These are phyloP conservation scores for Myotis findleyi DNA, from an alignment of 2,797 vertebrate species.

Conservation along the genomic window DNA sequence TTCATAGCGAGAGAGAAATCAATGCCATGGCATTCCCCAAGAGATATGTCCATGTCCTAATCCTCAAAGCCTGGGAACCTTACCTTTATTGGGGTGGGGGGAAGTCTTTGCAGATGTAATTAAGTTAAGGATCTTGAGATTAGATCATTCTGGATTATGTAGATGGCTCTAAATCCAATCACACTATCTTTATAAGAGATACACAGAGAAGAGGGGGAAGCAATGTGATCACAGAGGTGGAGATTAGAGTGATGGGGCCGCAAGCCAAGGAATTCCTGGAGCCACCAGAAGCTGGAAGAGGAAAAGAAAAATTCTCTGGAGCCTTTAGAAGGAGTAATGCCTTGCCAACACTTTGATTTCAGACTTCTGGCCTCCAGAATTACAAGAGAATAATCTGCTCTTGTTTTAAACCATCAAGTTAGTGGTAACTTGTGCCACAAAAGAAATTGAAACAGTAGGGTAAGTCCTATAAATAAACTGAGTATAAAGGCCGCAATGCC, in stretches of 20 bases:
- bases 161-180: not conserved
- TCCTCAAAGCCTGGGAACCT: not conserved
- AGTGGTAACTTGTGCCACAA: not conserved
- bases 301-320: not conserved
- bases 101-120: not conserved
- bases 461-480: not conserved
- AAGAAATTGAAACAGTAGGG: not conserved
- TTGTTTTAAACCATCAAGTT: not conserved
- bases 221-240: not conserved
- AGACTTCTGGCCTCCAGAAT: not conserved
- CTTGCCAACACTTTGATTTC: not conserved
- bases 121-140: not conserved
- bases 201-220: not conserved
- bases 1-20: not conserved
- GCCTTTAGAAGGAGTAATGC: accelerated
- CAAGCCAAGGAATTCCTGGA: not conserved
- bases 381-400: not conserved
- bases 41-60: not conserved
- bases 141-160: not conserved
- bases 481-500: not conserved
- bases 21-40: not conserved
- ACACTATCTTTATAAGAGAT: not conserved
- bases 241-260: not conserved
- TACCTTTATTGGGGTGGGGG: not conserved
- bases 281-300: not conserved